phyloP scores from a whole-genome alignment of 2,797 vertebrate species.

The Astyanax mexicanus region DNA sequence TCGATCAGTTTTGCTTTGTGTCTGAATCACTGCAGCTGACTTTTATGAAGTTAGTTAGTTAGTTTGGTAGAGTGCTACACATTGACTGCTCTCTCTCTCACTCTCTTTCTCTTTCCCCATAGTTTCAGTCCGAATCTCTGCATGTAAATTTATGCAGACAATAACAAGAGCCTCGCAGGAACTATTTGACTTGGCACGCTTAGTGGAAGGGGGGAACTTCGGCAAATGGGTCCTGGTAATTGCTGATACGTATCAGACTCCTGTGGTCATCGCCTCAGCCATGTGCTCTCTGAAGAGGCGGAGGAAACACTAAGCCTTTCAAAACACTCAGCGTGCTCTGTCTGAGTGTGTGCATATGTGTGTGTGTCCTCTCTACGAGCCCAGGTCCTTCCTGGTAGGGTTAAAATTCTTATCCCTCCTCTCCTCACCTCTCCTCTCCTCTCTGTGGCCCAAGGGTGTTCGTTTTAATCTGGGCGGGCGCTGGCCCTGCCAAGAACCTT shows the following conservation, averaged over 20 bases:
- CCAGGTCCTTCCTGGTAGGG: constrained; percentile 71
- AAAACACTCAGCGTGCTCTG: constrained; percentile 59
- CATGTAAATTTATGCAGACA: constrained; percentile 73
- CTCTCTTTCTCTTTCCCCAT: too few relatives aligned
- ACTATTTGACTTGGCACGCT: constrained; percentile 76
- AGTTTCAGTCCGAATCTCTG: constrained; percentile 47
- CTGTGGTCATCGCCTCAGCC: constrained; percentile 78
- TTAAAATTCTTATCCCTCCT: constrained; percentile 59
- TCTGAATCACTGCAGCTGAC: not conserved
- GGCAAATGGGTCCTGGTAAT: constrained; percentile 74
- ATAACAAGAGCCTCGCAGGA: constrained; percentile 71
- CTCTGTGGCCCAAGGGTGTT: constrained; percentile 47
- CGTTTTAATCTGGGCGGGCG: constrained; percentile 54
- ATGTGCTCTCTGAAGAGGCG: constrained; percentile 66
- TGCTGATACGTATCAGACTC: constrained; percentile 82
- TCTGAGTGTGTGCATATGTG: constrained; percentile 29
- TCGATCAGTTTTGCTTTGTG: constrained; percentile 17
- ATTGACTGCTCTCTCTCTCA: not conserved
- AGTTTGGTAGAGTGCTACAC: not conserved
- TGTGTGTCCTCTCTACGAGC: constrained; percentile 34
- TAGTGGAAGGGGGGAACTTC: constrained; percentile 58
- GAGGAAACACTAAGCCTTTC: constrained; percentile 60
- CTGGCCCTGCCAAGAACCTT: constrained; percentile 59
- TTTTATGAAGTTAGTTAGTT: not conserved
- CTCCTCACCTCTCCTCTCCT: constrained; percentile 20